Evolutionary conservation across 1,140 invertebrate species (phyloP), one percentile per base, ranked within the genome.

Genomic region (Sweltsa coloradensis): DNA sequence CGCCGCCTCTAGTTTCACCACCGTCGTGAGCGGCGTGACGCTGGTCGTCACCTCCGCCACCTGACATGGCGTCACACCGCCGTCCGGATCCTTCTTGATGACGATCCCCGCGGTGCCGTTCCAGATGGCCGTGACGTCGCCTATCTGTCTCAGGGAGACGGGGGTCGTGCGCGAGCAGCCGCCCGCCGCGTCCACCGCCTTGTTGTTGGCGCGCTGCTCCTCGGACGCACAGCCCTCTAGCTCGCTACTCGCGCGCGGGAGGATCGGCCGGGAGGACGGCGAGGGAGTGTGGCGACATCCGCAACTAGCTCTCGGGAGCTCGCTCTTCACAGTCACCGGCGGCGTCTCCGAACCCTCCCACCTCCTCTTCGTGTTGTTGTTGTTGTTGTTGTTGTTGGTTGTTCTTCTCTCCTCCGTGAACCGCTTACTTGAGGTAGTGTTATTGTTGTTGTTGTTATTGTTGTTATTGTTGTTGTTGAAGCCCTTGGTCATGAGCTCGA

Each of bases 401-500:
- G n/a, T n/a, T n/a, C n/a, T n/a, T n/a, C n/a, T n/a, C n/a, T n/a
- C n/a, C n/a, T n/a, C n/a, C n/a, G n/a, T n/a, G n/a, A n/a, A n/a
- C n/a, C n/a, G n/a, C n/a, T n/a, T n/a, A n/a, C n/a, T n/a, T n/a
- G n/a, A n/a, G n/a, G n/a, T n/a, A n/a, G n/a, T n/a, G n/a, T n/a
- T n/a, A n/a, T 47, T 47, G 16, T 39, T 41, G 36, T 47, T 47
- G 5, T 23, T 41, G 21, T 47, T 47, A 5, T 1, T 47, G 16
- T 4, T 47, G 24, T 39, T 47, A 26, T 47, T 47, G 11, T 47
- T 47, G 36, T 40, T 41, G 44, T 40, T 40, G 27, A 51, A 51
- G 14, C 43, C 43, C 26, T 47, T 51, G 0, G 49, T 45, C 49
- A 51, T 51, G 7, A 47, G 36, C 24, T 51, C 49, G 11, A 51